Evolutionary conservation across 2,113 vertebrate genomes (phyloP).

Genomic region (Silurus meridionalis): DNA sequence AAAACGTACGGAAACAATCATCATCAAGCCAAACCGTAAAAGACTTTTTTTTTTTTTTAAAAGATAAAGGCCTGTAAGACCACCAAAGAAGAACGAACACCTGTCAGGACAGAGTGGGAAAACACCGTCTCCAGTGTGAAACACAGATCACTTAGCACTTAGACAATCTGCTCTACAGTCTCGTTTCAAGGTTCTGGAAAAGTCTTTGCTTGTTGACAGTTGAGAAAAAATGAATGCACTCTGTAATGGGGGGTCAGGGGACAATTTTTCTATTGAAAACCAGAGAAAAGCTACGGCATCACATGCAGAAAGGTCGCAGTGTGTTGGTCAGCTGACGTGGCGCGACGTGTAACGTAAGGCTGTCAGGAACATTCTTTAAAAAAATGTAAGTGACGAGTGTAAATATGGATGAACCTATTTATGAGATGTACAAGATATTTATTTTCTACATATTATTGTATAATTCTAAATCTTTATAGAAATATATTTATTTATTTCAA

Average conservation of each 20-base stretch:
- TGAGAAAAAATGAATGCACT: constrained; percentile 15
- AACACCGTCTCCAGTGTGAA: constrained; percentile 53
- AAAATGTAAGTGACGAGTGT: constrained; percentile 88
- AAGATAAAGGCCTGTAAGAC: constrained; percentile 23
- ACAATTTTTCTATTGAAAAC: constrained; percentile 23
- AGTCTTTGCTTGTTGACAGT: background rate
- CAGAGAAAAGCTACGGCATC: constrained; percentile 43
- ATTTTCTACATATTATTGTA: constrained; percentile 97
- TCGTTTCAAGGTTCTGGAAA: constrained; percentile 40
- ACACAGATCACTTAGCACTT: constrained; percentile 66
- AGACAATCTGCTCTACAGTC: constrained; percentile 46
- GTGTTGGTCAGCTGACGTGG: constrained; percentile 63
- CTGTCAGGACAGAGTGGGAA: constrained; percentile 32
- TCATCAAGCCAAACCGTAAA: constrained; percentile 21
- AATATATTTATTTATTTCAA: constrained; percentile 99
- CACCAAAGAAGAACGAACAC: constrained; percentile 38
- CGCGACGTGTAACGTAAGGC: constrained; percentile 75
- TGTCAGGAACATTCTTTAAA: constrained; percentile 75
- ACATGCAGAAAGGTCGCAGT: constrained; percentile 58
- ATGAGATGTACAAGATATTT: constrained; percentile 99
- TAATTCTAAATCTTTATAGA: constrained; percentile 99
- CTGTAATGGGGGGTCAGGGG: background rate
- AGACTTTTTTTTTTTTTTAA: constrained; percentile 37
- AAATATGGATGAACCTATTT: constrained; percentile 96
- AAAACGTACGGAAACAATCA: constrained; percentile 30